Evolutionary conservation across 1,140 invertebrate genomes (phyloP), one percentile per base, ranked within the genome.

Genomic region (Drosophila suzukii): DNA sequence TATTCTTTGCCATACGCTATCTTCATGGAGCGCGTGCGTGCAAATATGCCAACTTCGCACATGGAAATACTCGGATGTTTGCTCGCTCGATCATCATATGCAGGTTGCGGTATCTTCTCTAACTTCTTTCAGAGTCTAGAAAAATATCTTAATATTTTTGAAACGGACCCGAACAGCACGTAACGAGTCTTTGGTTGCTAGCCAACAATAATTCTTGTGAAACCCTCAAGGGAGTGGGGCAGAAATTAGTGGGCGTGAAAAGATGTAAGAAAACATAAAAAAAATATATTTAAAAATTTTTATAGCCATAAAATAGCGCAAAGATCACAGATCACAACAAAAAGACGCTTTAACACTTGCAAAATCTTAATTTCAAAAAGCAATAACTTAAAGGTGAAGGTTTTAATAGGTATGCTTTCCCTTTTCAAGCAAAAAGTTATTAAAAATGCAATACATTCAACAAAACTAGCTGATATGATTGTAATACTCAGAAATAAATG

Each of bases 1-100:
- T 62, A 44, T 74, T 44, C 59, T 65, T 75, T 46, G 44, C 43
- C 30, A 43, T 39, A 39, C 38, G 76, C 49, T 68, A 79, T 80
- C 63, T 55, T 11, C 38, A 24, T 11, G 49, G 13, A 39, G 58
- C 38, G 49, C 78, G 71, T 63, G 78, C 63, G 78, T 59, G 71
- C 63, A 81, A 81, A 80, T 63, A 70, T 67, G 38, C 66, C 66
- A 6, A 17, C 38, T 3, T 46, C 7, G 20, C 20, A 43, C 47
- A 66, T 68, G 66, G 47, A 46, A 46, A 65, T 55, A 10, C 32
- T 47, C 51, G 20, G 51, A 49, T 71, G 51, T 57, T 71, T 57
- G 67, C 63, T 34, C 50, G 17, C 27, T 27, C 34, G 43, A 60
- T 63, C 61, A 65, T 12, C 46, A 17, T n/a, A 59, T 53, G 10